Base-by-base conservation (phyloP, 2,797 vertebrate species). In the Anguilla obscura region DNA sequence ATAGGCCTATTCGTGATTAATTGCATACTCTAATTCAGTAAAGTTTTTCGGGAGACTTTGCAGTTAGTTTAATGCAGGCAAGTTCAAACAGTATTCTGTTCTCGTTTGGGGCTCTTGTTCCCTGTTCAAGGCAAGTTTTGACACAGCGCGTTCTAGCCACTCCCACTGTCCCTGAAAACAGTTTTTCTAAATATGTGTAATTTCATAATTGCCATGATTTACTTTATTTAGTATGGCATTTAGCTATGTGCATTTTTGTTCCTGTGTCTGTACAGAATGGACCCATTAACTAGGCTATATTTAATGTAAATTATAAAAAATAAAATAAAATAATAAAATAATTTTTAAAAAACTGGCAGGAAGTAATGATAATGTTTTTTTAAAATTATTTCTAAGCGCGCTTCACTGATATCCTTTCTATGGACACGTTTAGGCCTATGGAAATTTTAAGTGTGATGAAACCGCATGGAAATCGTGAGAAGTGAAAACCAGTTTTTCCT, bases 131-230 rank as follows among this genome's bases (percentile, higher is more conserved):
- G 79, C 40, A 82, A 50, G 79, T 50, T 82, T 82, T 82, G 40
- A 82, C 5, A 56, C 83, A 27, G 16, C n/a, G 52, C 52, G 50
- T n/a, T 84, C 56, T 27, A 50, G 30, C 83, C 83, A 84, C 83
- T 84, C 83, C 83, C 83, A 84, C 83, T 54, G 24, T 1, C 24
- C n/a, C 3, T 52, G 7, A 84, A 58, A 84, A 45, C 24, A 50
- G 40, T 50, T 50, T 50, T 21, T 24, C 4, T 50, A 82, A n/a
- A 82, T 33, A 76, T 76, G 12, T 33, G 10, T 30, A 69, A 69
- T 69, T 69, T 69, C 1, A 40, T n/a, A 50, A 82, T 50, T 50
- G 1, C 9, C 1, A 9, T 50, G 1, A 80, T 45, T 48, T 48
- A 24, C 16, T 36, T 27, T 9, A 2, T 12, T 74, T 27, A 27